Percentiles rank a stretch among this genome's conserved stretches.
Evolutionary conservation across 35 echinoderm and acorn worm genomes (phyloP).

Genomic region (Lytechinus variegatus): DNA sequence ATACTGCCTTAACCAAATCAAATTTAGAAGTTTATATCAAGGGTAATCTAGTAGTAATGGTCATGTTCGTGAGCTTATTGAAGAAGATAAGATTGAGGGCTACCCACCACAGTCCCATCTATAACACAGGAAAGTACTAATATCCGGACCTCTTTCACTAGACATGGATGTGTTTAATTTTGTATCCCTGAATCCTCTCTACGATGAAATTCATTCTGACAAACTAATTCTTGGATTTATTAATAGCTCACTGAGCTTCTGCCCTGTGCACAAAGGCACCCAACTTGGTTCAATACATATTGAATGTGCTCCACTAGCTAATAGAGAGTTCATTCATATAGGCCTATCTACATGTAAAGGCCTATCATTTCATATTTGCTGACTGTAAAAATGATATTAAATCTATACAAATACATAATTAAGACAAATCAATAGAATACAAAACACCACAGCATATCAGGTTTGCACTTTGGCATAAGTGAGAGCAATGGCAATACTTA

Average conservation of each 20-base stretch:
- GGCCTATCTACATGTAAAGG: no score
- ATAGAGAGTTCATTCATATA: no score
- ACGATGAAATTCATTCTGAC: background rate
- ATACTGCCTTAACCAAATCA: no score
- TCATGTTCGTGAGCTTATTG: background rate
- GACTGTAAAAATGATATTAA: no score
- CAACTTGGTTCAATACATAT: background rate
- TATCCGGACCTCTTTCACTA: background rate
- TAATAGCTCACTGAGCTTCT: constrained; percentile 1
- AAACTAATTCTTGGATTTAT: constrained; percentile 20
- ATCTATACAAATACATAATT: no score
- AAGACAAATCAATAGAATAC: no score
- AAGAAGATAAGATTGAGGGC: background rate
- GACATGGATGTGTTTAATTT: constrained; percentile 12
- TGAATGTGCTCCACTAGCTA: no score
- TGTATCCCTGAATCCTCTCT: background rate
- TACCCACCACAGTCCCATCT: background rate
- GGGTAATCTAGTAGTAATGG: background rate
- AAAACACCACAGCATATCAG: no score
- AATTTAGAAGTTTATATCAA: background rate
- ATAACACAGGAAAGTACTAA: background rate
- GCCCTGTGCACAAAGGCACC: background rate
- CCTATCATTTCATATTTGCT: no score
- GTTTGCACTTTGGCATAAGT: no score
- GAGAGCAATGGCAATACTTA: no score